Conservation (phyloP, 2,888 invertebrate species). For the Flexamia atlantica region DNA sequence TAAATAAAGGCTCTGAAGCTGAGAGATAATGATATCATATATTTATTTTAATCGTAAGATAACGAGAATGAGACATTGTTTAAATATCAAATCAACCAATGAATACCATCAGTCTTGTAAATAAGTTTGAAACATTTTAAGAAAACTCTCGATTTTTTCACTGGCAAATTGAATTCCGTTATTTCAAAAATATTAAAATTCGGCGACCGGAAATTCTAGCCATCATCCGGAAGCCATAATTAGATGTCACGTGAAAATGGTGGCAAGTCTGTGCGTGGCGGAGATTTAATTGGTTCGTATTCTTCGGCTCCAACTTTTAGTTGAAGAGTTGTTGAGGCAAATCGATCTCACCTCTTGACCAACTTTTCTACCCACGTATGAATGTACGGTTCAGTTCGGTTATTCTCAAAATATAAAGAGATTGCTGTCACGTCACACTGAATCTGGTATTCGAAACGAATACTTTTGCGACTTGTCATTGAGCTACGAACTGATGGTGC, state of each 20-base stretch:
- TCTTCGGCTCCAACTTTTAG: constrained; percentile 19
- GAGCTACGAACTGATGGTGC: too few relatives aligned
- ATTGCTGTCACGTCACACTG: too few relatives aligned
- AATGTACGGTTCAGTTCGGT: neutral
- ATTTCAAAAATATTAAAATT: neutral
- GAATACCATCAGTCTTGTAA: too few relatives aligned
- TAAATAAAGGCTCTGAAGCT: too few relatives aligned
- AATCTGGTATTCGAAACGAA: too few relatives aligned
- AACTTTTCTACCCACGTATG: neutral
- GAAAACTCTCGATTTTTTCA: too few relatives aligned
- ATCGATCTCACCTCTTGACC: constrained; percentile 22
- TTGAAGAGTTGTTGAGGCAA: constrained; percentile 15
- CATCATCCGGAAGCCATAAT: constrained; percentile 33
- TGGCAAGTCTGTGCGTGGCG: constrained; percentile 17
- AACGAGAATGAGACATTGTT: too few relatives aligned
- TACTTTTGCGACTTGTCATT: too few relatives aligned
- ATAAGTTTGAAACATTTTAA: too few relatives aligned
- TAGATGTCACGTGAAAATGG: constrained; percentile 48
- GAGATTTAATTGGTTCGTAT: constrained; percentile 45
- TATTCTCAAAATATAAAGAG: neutral
- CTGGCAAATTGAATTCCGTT: neutral
- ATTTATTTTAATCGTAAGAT: too few relatives aligned
- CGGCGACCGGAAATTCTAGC: neutral
- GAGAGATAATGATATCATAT: too few relatives aligned
- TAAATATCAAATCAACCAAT: too few relatives aligned